phyloP scores from a whole-genome alignment of 1,140 invertebrate genomes.

The Trachymyrmex septentrionalis region DNA sequence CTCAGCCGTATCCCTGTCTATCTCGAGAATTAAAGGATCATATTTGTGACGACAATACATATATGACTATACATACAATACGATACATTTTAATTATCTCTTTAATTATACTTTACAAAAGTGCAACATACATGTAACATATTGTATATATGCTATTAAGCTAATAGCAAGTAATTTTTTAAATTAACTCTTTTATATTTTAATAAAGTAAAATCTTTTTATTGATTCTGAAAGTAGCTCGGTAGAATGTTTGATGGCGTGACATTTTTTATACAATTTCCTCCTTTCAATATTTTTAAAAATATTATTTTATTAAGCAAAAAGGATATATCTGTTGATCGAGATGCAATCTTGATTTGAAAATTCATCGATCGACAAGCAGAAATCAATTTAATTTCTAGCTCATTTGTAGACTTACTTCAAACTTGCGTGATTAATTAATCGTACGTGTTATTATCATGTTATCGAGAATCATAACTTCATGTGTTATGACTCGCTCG shows the following conservation, averaged over 20 bases:
- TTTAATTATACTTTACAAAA: background rate
- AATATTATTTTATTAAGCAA: background rate
- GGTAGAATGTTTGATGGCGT: no score
- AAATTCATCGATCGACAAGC: constrained; percentile 5
- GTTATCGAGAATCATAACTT: background rate
- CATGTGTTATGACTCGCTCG: constrained; percentile 1
- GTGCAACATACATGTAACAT: background rate
- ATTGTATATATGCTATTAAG: background rate
- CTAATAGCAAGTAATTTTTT: constrained; percentile 1
- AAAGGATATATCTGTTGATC: background rate
- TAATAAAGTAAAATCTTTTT: no score
- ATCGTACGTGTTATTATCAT: constrained; percentile 19
- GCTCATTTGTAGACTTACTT: constrained; percentile 35
- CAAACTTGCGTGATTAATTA: constrained; percentile 16
- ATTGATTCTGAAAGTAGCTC: background rate
- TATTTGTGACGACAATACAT: background rate
- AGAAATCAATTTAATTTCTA: constrained; percentile 29
- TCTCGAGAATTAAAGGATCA: constrained; percentile 45
- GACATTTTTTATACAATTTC: no score
- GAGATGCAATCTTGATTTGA: background rate
- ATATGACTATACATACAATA: background rate
- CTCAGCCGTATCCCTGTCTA: background rate
- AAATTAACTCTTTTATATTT: background rate
- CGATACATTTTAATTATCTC: constrained; percentile 16
- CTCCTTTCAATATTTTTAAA: background rate